A percentile compares a stretch with the other conserved stretches of the same genome.
Conservation (phyloP, 2,888 invertebrate species). For the Chymomyza amoena region DNA sequence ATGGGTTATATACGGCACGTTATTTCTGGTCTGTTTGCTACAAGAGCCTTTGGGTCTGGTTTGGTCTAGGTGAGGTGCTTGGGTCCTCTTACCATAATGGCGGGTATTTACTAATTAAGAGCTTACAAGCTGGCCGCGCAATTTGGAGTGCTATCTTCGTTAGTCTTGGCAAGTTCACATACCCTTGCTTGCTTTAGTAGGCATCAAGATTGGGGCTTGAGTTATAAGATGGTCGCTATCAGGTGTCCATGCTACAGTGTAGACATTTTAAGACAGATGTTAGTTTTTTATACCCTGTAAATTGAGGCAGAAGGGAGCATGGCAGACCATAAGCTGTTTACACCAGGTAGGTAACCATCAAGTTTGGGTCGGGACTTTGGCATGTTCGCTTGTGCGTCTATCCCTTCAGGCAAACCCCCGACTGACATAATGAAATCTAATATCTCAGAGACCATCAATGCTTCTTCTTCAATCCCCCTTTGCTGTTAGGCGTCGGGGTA, state of each 20-base stretch:
- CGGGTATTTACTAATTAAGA: slow-evolving; percentile 70
- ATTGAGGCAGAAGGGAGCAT: too few relatives aligned
- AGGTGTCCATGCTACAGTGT: not conserved
- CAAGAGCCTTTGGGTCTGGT: slow-evolving; percentile 27
- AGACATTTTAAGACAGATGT: not conserved
- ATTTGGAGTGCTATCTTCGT: slow-evolving; percentile 49
- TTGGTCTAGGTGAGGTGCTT: not conserved
- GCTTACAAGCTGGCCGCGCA: slow-evolving; percentile 63
- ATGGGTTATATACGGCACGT: slow-evolving; percentile 52
- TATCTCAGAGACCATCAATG: too few relatives aligned
- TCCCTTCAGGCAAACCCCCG: too few relatives aligned
- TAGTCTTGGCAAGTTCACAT: not conserved
- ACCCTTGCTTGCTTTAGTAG: not conserved
- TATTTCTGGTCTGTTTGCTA: slow-evolving; percentile 42
- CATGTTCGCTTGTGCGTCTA: too few relatives aligned
- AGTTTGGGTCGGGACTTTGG: too few relatives aligned
- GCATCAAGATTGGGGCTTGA: not conserved
- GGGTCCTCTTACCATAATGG: slow-evolving; percentile 58
- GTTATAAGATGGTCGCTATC: not conserved
- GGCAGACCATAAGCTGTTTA: too few relatives aligned
- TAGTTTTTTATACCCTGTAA: too few relatives aligned
- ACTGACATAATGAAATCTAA: too few relatives aligned
- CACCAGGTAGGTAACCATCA: too few relatives aligned
- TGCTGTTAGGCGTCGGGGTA: too few relatives aligned
- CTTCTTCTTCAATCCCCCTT: too few relatives aligned